Evolutionary conservation across 2,113 vertebrate genomes (phyloP).

Genomic region (Cephalopterus ornatus): DNA sequence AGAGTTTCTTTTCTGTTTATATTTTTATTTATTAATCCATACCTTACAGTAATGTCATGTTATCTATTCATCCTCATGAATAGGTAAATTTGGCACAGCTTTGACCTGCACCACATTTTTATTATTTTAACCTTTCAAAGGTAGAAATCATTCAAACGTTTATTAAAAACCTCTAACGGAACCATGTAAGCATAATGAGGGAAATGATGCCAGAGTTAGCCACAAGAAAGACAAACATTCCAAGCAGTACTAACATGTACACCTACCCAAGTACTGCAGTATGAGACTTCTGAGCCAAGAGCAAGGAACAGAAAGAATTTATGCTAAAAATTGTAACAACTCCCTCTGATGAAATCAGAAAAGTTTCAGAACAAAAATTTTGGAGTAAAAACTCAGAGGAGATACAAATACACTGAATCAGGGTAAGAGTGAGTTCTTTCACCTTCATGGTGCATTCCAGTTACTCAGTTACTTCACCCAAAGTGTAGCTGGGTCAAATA

Average conservation of each 20-base stretch:
- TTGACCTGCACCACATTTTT: not conserved
- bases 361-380: not conserved
- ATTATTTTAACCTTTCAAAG: not conserved
- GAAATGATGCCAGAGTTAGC: not conserved
- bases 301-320: not conserved
- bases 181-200: not conserved
- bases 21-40: not conserved
- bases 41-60: not conserved
- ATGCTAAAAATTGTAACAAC: not conserved
- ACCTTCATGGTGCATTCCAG: not conserved
- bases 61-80: not conserved
- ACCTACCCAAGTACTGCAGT: not conserved
- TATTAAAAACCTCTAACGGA: not conserved
- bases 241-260: rapidly evolving
- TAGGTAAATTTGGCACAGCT: not conserved
- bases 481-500: not conserved
- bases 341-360: not conserved
- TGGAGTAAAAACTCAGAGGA: not conserved
- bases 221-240: not conserved
- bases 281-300: not conserved
- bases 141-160: not conserved
- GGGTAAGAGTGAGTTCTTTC: not conserved
- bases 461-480: not conserved
- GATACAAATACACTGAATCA: not conserved
- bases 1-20: not conserved